Base-by-base conservation (phyloP, 2,113 vertebrate species). In the Aldabrachelys gigantea region DNA sequence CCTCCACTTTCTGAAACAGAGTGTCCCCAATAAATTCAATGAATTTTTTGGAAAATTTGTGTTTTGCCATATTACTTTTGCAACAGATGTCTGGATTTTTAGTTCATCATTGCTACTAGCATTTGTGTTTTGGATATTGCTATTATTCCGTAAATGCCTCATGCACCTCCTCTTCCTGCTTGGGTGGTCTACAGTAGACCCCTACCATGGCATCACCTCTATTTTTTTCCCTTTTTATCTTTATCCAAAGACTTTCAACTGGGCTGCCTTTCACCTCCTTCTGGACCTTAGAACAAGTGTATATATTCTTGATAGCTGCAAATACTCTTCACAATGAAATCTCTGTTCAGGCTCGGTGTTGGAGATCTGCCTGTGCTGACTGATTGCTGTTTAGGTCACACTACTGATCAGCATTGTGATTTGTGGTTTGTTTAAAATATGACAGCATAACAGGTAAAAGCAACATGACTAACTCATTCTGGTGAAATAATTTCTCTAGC, bases 401-500 rank as follows among this genome's bases (percentile, higher is more conserved):
- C 78, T 16, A 89, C 90, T 91, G 86, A 89, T 93, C 85, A 85
- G 53, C 75, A 57, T 65, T 85, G 49, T 85, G 81, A 81, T 84
- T 91, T 83, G 76, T 78, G 53, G 85, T 59, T 87, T 81, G 47
- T 96, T 76, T 85, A 72, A 89, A 85, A 89, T 81, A 85, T 92
- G 88, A 91, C 90, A 87, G 41, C 35, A 49, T 82, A 81, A 35
- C 52, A 81, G 86, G 35, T 85, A 78, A 87, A 53, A 88, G 81
- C 78, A 88, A 50, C 29, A 85, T 85, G 80, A 82, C 84, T 80
- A 89, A 79, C 75, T 78, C 80, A 38, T 72, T 62, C 44, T 82
- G 78, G 89, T 90, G 82, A 95, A 82, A 84, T 82, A 81, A 94
- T 91, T 88, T 78, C 47, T 88, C 19, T 85, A 41, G 83, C 84